Percentiles rank a stretch among this genome's conserved stretches.
phyloP scores from a whole-genome alignment of 2,113 vertebrate genomes.

The Xenus cinereus region DNA sequence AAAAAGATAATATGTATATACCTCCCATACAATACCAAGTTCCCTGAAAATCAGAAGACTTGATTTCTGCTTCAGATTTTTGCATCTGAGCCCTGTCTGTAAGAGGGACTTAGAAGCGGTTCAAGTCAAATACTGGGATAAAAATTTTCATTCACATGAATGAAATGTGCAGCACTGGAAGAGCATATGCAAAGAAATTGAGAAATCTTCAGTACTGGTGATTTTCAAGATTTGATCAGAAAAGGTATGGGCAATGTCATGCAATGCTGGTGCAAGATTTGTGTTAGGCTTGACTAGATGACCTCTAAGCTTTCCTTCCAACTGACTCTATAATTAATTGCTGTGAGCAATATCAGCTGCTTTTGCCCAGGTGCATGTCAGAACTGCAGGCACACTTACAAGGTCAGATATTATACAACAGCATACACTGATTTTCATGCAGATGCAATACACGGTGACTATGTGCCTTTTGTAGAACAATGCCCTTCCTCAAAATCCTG shows the following conservation, averaged over 20 bases:
- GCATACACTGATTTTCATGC: neutral
- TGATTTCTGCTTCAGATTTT: neutral
- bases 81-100: neutral
- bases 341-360: neutral
- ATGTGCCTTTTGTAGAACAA: neutral
- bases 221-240: neutral
- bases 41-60: neutral
- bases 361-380: neutral
- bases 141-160: neutral
- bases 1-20: neutral
- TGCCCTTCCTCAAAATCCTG: neutral
- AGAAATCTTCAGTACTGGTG: neutral
- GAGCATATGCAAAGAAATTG: neutral
- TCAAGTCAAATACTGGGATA: neutral
- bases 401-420: neutral
- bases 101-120: neutral
- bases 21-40: neutral
- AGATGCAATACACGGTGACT: neutral
- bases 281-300: neutral
- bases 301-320: neutral
- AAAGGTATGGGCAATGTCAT: neutral
- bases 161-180: neutral
- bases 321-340: neutral
- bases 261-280: neutral
- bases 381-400: neutral